Evolutionary conservation across 2,113 vertebrate species (phyloP).

Genomic region (Percina caprodes): DNA sequence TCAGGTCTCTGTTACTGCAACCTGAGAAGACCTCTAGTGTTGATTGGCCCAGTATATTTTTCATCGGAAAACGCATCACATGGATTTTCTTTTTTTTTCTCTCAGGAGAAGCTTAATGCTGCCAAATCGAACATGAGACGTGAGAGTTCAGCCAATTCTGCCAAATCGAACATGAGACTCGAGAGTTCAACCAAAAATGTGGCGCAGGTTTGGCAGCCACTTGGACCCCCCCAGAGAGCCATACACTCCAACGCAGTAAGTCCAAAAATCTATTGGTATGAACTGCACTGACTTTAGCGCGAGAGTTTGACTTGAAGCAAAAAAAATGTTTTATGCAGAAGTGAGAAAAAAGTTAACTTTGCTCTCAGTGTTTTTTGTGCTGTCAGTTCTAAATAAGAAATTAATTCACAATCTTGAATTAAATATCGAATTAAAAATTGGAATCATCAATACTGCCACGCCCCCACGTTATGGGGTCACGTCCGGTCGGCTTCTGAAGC

Average conservation of each 20-base stretch:
- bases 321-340: too few species aligned
- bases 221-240: conserved; percentile 29
- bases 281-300: not conserved
- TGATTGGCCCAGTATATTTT: not conserved
- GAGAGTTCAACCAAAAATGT: too few species aligned
- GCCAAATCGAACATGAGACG: conserved; percentile 10
- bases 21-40: not conserved
- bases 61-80: not conserved
- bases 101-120: conserved; percentile 56
- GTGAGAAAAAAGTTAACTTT: too few species aligned
- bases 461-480: too few species aligned
- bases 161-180: too few species aligned
- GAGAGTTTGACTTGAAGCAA: too few species aligned
- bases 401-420: too few species aligned
- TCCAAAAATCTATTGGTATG: not conserved
- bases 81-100: not conserved
- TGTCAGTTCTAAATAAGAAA: too few species aligned
- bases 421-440: too few species aligned
- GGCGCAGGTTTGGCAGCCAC: conserved; percentile 71
- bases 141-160: conserved; percentile 22
- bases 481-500: too few species aligned
- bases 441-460: too few species aligned
- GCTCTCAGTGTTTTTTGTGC: not conserved
- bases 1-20: not conserved
- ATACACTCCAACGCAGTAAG: conserved; percentile 67